Base-by-base conservation (phyloP, 2,888 invertebrate genomes). In the Girardia tigrina region DNA sequence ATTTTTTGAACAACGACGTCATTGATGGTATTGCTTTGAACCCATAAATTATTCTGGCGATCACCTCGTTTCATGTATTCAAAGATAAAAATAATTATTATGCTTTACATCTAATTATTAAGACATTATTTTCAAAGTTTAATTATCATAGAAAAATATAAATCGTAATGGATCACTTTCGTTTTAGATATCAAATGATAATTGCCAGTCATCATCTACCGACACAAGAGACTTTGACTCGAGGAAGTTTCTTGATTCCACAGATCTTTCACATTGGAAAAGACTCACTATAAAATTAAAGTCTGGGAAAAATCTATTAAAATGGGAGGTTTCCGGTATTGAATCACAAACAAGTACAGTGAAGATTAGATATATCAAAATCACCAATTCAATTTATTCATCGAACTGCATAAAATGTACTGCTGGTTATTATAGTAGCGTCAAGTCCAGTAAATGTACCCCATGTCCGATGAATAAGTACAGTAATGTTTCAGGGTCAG, bases 391-490 rank as follows among this genome's bases (percentile, higher is more conserved):
- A 2, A 4, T 56, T 56, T 56, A 8, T 56, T 56, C n/a, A 56
- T n/a, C 4, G 4, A 23, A 56, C n/a, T 56, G 56, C n/a, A 56
- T 56, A 23, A 56, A 56, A 56, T 56, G 56, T 56, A 23, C 4
- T 12, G 56, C 56, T 56, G 56, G 56, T n/a, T 56, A 12, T 56
- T 56, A 20, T 56, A 56, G 56, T n/a, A 56, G 56, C 23, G 2
- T n/a, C 23, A 56, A 56, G 23, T 56, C 56, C n/a, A 56, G 56
- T n/a, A 56, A 56, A 56, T 56, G 56, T 56, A 56, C 56, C n/a
- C 56, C 56, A 56, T 56, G 56, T 56, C 8, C 56, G 6, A 56
- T 56, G 56, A 56, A 56, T 56, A 4, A 56, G 23, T 56, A 20
- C 56, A 56, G 56, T 56, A 56, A 56, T 6, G 56, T 20, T 2